These are phyloP conservation scores for Rotaria socialis DNA, from an alignment of 2,888 invertebrate species.

Conservation along the genomic window DNA sequence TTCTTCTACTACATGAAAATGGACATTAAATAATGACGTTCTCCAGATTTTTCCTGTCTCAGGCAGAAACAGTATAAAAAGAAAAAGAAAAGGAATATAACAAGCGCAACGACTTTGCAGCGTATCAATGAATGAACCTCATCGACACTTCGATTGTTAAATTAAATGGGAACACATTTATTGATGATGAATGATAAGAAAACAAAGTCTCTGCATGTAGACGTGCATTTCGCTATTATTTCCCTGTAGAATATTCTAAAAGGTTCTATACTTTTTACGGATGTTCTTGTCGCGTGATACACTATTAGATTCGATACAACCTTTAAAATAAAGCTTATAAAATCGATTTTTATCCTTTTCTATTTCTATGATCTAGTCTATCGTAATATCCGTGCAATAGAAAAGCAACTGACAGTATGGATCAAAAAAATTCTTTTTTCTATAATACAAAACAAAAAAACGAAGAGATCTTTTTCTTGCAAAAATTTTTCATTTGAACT, in stretches of 20 bases:
- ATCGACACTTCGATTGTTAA: no score
- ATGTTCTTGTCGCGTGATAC: neutral
- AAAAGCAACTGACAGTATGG: neutral
- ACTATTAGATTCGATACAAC: neutral
- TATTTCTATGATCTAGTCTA: neutral
- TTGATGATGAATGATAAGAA: neutral
- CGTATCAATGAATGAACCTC: no score
- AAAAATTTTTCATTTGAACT: no score
- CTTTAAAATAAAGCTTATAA: neutral
- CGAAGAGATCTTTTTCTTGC: no score
- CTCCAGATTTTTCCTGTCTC: slow-evolving; percentile 58
- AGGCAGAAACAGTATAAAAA: no score
- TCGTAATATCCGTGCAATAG: neutral
- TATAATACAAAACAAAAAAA: no score
- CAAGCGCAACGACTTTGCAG: no score
- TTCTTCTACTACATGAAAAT: no score
- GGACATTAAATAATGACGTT: no score
- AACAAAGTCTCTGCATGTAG: neutral
- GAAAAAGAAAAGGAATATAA: neutral
- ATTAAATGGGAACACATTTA: no score
- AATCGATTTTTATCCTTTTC: neutral
- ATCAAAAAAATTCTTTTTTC: no score
- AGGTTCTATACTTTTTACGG: neutral
- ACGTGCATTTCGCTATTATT: neutral
- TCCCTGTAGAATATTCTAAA: neutral